A percentile compares a stretch with the other conserved stretches of the same genome.
phyloP scores from a whole-genome alignment of 2,113 vertebrate genomes.

The Xyrauchen texanus region DNA sequence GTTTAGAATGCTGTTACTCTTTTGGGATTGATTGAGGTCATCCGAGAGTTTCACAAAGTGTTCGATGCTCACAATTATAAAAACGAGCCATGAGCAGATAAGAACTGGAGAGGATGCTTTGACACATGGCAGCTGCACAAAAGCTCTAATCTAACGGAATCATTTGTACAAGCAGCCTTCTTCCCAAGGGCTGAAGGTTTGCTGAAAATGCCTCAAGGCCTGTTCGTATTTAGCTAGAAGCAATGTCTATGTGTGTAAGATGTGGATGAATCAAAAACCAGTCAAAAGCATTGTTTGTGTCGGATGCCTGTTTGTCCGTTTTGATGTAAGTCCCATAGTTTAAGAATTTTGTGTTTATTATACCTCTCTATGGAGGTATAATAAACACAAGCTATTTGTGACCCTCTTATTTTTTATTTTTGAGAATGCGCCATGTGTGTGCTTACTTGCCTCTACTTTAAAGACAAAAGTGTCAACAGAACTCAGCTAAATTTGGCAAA shows the following conservation, averaged over 20 bases:
- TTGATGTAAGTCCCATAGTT: not conserved
- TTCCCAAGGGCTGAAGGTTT: slow-evolving; percentile 38
- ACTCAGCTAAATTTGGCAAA: too few species aligned
- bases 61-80: slow-evolving; percentile 39
- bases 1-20: slow-evolving; percentile 39
- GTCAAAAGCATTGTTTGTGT: slow-evolving; percentile 24
- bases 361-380: too few species aligned
- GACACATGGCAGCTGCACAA: slow-evolving; percentile 29
- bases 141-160: slow-evolving; percentile 46
- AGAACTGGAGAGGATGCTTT: slow-evolving; percentile 33
- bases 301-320: not conserved
- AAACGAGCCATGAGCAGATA: slow-evolving; percentile 40
- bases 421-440: too few species aligned
- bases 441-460: too few species aligned
- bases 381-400: too few species aligned
- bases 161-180: slow-evolving; percentile 38
- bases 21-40: slow-evolving; percentile 45
- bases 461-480: too few species aligned
- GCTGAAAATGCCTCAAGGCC: slow-evolving; percentile 44
- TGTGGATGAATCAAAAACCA: slow-evolving; percentile 6
- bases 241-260: slow-evolving; percentile 1
- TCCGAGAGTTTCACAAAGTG: slow-evolving; percentile 39
- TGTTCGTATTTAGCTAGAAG: slow-evolving; percentile 33
- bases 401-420: too few species aligned
- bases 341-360: not conserved